Base-by-base conservation (phyloP, 2,797 vertebrate species). In the Pantherophis alleghaniensis region DNA sequence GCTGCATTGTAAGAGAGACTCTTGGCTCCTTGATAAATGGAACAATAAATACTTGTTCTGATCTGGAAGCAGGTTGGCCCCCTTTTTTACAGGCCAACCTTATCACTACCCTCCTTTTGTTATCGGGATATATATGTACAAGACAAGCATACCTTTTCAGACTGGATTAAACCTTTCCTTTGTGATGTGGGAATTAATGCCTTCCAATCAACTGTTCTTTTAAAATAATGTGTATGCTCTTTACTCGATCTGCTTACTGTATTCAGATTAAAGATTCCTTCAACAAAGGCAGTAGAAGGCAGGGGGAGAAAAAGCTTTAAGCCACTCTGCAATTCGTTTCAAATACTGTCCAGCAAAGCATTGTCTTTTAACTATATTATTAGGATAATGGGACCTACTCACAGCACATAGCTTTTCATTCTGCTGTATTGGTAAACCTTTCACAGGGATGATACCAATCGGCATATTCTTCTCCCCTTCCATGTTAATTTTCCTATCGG, bases 171-270 rank as follows among this genome's bases (percentile, higher is more conserved):
- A 90, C 18, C 26, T 22, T 74, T 47, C 32, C 47, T 42, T 87
- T 56, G 13, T 20, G 53, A 63, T 9, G 51, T 1, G n/a, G 22
- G 55, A 90, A 7, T 32, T 42, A 42, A 53, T 16, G 32, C 32
- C 57, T 93, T 74, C 28, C 89, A 69, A 7, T 26, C 12, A 93
- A 87, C 16, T n/a, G 7, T 66, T 94, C 90, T 95, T 96, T 96
- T 93, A 95, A 95, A 95, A 93, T 69, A 95, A 95, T 91, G 94
- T 94, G 94, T 95, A 94, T 59, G 94, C 89, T 13, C 28, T 92
- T 95, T 93, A 91, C 56, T 91, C 59, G 28, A 92, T 90, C 79
- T 91, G 47, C 60, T 94, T 95, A 95, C 53, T 66, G n/a, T 20
- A 88, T 94, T 94, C 92, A 94, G 9, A 53, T 53, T 53, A 93